Base-by-base conservation (phyloP, 2,888 invertebrate genomes). In the Cataglyphis altisquamis region DNA sequence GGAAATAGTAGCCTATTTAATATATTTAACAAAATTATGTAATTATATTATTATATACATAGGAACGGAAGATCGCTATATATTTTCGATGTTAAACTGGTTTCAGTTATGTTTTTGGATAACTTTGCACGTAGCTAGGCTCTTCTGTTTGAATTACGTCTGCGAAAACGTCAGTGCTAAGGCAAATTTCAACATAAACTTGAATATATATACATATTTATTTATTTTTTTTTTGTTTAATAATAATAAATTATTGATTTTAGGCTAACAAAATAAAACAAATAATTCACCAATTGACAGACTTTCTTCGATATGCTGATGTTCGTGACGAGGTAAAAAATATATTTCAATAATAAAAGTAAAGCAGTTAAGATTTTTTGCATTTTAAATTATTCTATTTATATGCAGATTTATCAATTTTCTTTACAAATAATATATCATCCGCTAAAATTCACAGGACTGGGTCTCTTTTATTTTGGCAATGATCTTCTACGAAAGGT, bases 331-430 rank as follows among this genome's bases (percentile, higher is more conserved):
- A 74, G 62, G 41, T 74, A 62, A 29, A 62, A 29, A 18, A 60
- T n/a, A 25, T 12, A 6, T 41, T 72, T 72, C 2, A 1, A 12
- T 41, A 57, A 36, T 9, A 36, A 55, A 0, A 15, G 6, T 15
- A 32, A 29, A 1, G 1, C 0, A 55, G 32, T 0, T 32, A 0
- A 67, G 29, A 39, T 60, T 21, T 1, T 55, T 39, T 68, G 15
- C 1, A 45, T 4, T 57, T 32, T 77, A 41, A 36, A 39, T 32
- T 9, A 12, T 6, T 70, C 15, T 21, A 62, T 32, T 25, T 57
- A 5, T 74, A 1, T 41, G 3, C 36, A 74, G 82, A 45, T 73
- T 41, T 45, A 29, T 4, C 74, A 82, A 4, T 82, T 82, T 74
- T 15, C 21, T 25, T 67, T 48, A 8, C 74, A 74, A 57, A 60